Conservation (phyloP, 2,113 vertebrate species). For the Holacanthus passer region DNA sequence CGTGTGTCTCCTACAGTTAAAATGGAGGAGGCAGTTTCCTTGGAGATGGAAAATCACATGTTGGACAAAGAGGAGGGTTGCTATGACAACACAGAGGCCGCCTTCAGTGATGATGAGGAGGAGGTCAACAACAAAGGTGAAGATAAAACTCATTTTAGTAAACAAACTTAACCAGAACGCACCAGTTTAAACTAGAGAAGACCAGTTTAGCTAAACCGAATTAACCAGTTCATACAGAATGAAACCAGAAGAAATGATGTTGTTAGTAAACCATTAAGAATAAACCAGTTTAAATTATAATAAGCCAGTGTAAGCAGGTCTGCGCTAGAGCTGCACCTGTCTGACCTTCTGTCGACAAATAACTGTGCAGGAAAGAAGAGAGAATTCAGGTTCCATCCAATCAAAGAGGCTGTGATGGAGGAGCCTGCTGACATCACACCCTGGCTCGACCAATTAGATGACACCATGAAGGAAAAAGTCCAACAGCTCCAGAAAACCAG, state of each 20-base stretch:
- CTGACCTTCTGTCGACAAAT: slow-evolving; percentile 28
- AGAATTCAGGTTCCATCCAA: slow-evolving; percentile 96
- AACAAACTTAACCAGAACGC: background rate
- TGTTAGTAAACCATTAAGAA: too few species aligned
- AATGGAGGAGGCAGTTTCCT: slow-evolving; percentile 90
- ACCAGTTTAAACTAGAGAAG: background rate
- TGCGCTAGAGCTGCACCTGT: too few species aligned
- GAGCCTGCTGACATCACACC: slow-evolving; percentile 96
- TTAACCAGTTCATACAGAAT: too few species aligned
- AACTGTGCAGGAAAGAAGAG: slow-evolving; percentile 90
- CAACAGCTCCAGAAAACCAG: slow-evolving; percentile 95
- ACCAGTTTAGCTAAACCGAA: too few species aligned
- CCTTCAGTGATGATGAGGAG: slow-evolving; percentile 96
- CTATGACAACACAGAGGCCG: slow-evolving; percentile 94
- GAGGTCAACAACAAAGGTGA: slow-evolving; percentile 93
- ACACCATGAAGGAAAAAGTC: slow-evolving; percentile 94
- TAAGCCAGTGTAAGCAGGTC: background rate
- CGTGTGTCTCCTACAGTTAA: slow-evolving; percentile 84
- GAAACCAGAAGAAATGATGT: too few species aligned
- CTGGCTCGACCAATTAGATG: slow-evolving; percentile 94
- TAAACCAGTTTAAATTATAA: background rate
- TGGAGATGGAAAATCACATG: slow-evolving; percentile 96
- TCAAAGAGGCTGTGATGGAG: slow-evolving; percentile 93
- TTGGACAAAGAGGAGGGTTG: slow-evolving; percentile 95
- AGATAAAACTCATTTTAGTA: background rate